Percentiles rank a stretch among this genome's conserved stretches.
These are phyloP conservation scores for Lithophane ornitopus DNA, from an alignment of 2,888 invertebrate species.

Conservation along the genomic window DNA sequence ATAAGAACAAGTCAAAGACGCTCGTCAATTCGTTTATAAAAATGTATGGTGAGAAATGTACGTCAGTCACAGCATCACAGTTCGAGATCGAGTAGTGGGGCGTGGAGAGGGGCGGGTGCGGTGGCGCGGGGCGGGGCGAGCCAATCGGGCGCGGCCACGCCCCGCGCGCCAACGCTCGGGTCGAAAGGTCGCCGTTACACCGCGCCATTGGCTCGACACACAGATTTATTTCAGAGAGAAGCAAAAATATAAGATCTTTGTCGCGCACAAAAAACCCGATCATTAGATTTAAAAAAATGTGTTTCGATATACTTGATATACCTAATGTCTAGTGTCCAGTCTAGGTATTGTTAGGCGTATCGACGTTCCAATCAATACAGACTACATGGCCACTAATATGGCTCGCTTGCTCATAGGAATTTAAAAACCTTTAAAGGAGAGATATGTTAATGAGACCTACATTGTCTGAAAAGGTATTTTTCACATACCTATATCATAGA, in stretches of 20 bases:
- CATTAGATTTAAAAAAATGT: too few species aligned
- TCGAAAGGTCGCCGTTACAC: constrained; percentile 84
- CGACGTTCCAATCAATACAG: background rate
- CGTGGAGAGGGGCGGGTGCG: constrained; percentile 76
- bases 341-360: background rate
- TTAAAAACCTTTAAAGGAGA: constrained; percentile 12
- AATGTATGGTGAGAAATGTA: constrained; percentile 63
- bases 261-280: constrained; percentile 24
- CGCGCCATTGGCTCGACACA: constrained; percentile 79
- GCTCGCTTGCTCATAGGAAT: constrained; percentile 8
- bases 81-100: constrained; percentile 73
- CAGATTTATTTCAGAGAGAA: constrained; percentile 65
- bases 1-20: constrained; percentile 30
- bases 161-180: constrained; percentile 84
- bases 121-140: constrained; percentile 76
- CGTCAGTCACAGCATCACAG: constrained; percentile 69
- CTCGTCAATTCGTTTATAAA: constrained; percentile 44
- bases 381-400: constrained; percentile 2
- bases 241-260: constrained; percentile 34
- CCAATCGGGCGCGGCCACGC: constrained; percentile 89
- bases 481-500: constrained; percentile 12
- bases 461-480: constrained; percentile 26
- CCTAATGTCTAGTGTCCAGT: background rate
- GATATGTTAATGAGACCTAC: constrained; percentile 36
- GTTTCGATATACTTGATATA: background rate